phyloP scores from a whole-genome alignment of 2,888 invertebrate genomes.

The Cephus pygmeus region DNA sequence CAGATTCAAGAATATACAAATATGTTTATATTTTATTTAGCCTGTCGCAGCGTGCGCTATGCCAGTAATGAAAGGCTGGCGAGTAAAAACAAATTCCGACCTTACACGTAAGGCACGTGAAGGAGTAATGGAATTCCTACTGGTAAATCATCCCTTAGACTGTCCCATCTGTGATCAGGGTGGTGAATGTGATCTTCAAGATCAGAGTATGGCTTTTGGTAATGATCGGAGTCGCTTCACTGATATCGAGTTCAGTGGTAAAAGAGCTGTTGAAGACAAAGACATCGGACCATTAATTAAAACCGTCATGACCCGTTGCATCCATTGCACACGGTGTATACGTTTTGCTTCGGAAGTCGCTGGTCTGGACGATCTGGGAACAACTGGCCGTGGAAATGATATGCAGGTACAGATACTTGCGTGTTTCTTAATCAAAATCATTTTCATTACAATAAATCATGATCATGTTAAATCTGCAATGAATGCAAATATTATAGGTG shows the following conservation, averaged over 20 bases:
- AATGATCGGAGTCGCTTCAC: slow-evolving; percentile 93
- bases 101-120: slow-evolving; percentile 80
- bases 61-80: slow-evolving; percentile 99
- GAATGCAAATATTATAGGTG: slow-evolving; percentile 69
- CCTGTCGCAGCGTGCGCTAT: slow-evolving; percentile 99
- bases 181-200: slow-evolving; percentile 93
- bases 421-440: neutral
- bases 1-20: neutral
- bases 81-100: slow-evolving; percentile 96
- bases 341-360: slow-evolving; percentile 99
- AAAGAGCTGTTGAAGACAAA: slow-evolving; percentile 99
- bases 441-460: neutral
- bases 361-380: slow-evolving; percentile 96
- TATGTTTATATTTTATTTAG: slow-evolving; percentile 54
- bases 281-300: slow-evolving; percentile 98
- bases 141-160: slow-evolving; percentile 98
- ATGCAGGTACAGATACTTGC: slow-evolving; percentile 79
- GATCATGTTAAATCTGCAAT: neutral
- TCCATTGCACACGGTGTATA: slow-evolving; percentile 98
- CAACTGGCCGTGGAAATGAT: slow-evolving; percentile 91
- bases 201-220: slow-evolving; percentile 99
- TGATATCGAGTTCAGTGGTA: slow-evolving; percentile 91
- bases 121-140: slow-evolving; percentile 98
- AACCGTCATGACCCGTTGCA: slow-evolving; percentile 99
- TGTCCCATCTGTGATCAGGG: slow-evolving; percentile 99